phyloP scores from a whole-genome alignment of 1,140 invertebrate species.

The Conus ventricosus region DNA sequence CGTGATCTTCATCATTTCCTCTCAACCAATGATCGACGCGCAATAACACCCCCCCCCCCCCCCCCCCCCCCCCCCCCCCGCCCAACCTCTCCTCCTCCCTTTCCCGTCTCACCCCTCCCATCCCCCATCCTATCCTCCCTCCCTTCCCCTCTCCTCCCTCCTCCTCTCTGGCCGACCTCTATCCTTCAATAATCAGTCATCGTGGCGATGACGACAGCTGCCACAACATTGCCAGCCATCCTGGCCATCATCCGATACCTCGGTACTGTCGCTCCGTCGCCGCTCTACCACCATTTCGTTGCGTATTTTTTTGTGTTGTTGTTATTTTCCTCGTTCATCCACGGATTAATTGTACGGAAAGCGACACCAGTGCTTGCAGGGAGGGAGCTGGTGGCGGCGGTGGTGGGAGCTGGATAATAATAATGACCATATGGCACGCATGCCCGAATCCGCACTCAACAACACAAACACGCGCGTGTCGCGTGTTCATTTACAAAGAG shows the following conservation, averaged over 20 bases:
- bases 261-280: no score
- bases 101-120: not conserved
- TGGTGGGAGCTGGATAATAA: not conserved
- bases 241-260: not conserved
- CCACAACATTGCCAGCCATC: not conserved
- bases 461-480: no score
- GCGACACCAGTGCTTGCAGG: not conserved
- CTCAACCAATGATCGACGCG: no score
- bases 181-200: not conserved
- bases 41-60: no score
- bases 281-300: no score
- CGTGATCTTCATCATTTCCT: no score
- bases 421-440: not conserved
- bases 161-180: not conserved
- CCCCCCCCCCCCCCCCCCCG: not conserved
- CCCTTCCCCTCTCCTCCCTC: not conserved
- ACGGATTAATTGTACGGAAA: no score
- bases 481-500: no score
- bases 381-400: not conserved
- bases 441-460: no score
- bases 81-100: not conserved
- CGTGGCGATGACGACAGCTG: not conserved
- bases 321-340: no score
- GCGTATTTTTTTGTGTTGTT: no score
- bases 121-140: not conserved